Percentiles rank a stretch among this genome's conserved stretches.
Conservation (phyloP, 2,113 vertebrate genomes). For the Proterorhinus semilunaris region DNA sequence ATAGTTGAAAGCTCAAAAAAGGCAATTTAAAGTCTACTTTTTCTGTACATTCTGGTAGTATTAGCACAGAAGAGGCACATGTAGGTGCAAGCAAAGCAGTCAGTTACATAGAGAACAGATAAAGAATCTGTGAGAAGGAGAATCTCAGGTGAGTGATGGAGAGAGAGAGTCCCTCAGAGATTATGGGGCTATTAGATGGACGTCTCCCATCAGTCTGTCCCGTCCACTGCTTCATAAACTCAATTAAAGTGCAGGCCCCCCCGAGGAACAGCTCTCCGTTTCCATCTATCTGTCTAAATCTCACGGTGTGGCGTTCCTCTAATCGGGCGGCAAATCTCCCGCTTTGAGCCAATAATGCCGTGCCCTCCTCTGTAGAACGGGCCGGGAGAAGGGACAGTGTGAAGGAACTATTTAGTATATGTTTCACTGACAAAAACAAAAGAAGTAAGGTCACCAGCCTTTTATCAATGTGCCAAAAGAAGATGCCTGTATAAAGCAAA, state of each 20-base stretch:
- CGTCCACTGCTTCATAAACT: constrained; percentile 66
- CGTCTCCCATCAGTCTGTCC: constrained; percentile 63
- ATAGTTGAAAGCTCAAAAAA: not conserved
- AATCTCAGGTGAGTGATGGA: constrained; percentile 45
- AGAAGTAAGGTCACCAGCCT: not conserved
- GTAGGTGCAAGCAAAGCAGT: constrained; percentile 5
- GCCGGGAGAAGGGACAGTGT: not conserved
- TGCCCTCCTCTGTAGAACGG: not conserved
- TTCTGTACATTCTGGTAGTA: not conserved
- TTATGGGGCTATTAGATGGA: constrained; percentile 50
- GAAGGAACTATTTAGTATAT: not conserved
- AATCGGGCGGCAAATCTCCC: constrained; percentile 42
- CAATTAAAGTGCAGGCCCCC: constrained; percentile 64
- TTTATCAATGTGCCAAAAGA: not conserved
- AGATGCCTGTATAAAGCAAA: constrained; percentile 14
- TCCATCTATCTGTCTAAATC: constrained; percentile 50
- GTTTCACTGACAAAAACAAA: not conserved
- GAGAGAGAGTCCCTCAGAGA: constrained; percentile 40
- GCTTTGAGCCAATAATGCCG: constrained; percentile 28
- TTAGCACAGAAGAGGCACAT: not conserved
- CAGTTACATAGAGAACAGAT: constrained; percentile 49
- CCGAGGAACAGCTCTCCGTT: constrained; percentile 37
- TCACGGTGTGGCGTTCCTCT: constrained; percentile 18
- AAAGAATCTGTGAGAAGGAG: constrained; percentile 9
- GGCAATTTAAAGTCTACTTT: too few relatives aligned